Evolutionary conservation across 2,888 invertebrate genomes (phyloP), one percentile per base, ranked within the genome.

Genomic region (Lutraria lutraria): DNA sequence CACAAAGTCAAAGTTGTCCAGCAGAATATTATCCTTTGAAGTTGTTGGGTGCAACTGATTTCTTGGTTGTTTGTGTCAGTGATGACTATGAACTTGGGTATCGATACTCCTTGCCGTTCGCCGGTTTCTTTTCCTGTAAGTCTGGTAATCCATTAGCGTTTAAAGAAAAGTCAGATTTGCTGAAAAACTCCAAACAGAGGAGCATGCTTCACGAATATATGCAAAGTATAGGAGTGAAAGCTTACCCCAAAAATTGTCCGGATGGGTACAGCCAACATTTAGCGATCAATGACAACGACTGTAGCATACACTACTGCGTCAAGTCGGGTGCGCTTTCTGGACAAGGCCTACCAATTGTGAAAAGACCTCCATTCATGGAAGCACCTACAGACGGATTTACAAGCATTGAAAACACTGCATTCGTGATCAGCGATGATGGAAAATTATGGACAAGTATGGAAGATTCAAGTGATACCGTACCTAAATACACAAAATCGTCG

Each of bases 41-140:
- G 25, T 43, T 95, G 29, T 92, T 93, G 15, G 80, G 52, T 10
- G 92, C 93, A 52, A 76, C 13, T 13, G 76, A 76, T 19, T 76
- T 31, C 31, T 88, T 95, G 21, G 83, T 86, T 10, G 87, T 95
- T n/a, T 95, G 95, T 85, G 93, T 95, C 68, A 94, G 95, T 83
- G 95, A 95, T 81, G 95, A 95, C 52, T 94, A 92, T 76, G 95
- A 95, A 86, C 88, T 94, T n/a, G 94, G 93, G 0, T 89, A 60
- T 16, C 54, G 85, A 13, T 91, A 93, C 76, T 91, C 95, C 0
- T 81, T 95, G 0, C 95, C 95, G 6, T 95, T 95, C 88, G 95
- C 93, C 68, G 95, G 95, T 0, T 95, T 95, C 89, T 94, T 93
- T 87, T 95, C 94, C 85, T 95, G 95, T 83, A 86, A 90, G 29